Evolutionary conservation across 2,888 invertebrate species (phyloP).

Genomic region (Aelia acuminata): DNA sequence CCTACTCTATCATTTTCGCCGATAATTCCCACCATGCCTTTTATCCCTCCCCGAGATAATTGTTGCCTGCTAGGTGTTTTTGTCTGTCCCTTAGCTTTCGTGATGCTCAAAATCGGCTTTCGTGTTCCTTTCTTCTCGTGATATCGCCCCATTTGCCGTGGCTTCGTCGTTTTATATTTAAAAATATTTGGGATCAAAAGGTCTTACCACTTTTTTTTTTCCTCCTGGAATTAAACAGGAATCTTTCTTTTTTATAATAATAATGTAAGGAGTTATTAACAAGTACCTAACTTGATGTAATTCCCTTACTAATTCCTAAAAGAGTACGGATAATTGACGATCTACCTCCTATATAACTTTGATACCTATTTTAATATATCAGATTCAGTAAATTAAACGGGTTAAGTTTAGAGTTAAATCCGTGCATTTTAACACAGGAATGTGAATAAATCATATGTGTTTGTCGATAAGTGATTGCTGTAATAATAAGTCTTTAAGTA

Average conservation of each 20-base stretch:
- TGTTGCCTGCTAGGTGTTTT: not conserved
- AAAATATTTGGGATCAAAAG: not conserved
- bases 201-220: not conserved
- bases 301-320: no score
- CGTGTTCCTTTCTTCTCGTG: slow-evolving; percentile 39
- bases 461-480: no score
- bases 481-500: no score
- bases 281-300: no score
- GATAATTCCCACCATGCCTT: not conserved
- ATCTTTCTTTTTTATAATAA: not conserved
- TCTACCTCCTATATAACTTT: no score
- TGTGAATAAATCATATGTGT: no score
- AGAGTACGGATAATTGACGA: no score
- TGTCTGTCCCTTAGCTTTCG: slow-evolving; percentile 32
- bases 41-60: slow-evolving; percentile 9
- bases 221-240: not conserved
- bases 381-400: no score
- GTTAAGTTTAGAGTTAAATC: no score
- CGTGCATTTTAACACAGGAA: no score
- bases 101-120: slow-evolving; percentile 7
- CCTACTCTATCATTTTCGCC: not conserved
- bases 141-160: not conserved
- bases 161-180: slow-evolving; percentile 21
- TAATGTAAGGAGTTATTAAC: no score
- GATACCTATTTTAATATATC: no score